Evolutionary conservation across 2,113 vertebrate species (phyloP), one percentile per base, ranked within the genome.

Genomic region (Numida meleagris): DNA sequence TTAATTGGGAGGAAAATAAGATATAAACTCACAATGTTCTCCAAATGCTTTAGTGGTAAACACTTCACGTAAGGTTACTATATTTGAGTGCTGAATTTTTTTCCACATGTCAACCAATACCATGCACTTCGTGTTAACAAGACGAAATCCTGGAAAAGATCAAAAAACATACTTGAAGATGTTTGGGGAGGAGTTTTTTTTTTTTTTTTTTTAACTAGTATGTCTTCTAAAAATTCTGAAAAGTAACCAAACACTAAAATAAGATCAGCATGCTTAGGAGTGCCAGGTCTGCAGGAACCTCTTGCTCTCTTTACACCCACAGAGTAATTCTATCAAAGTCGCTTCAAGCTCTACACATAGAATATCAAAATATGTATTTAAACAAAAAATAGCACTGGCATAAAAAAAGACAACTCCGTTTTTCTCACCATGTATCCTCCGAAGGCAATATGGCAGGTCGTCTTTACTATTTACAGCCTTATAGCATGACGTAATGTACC

Each of bases 81-180:
- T 98, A 96, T 99, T 99, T 77, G 99, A 99, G 93, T 99, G 99
- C 96, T 99, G 99, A 94, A 99, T 99, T 98, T 99, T 99, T 98
- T 99, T 99, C 99, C 99, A 99, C 98, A 99, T 99, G 96, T 99
- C 99, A 36, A 99, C 99, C 97, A 99, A 98, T 96, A 99, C 99
- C 99, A 99, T 99, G 91, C 99, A 99, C 95, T 99, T 99, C 65
- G 99, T 99, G 97, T 99, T 99, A 93, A 99, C 98, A 94, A 99
- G 98, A 97, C 99, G 99, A 97, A 99, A 99, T 96, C 99, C 99
- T 99, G 48, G 82, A 79, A 94, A 93, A 97, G 34, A 94, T 51
- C 4, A 12, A 72, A 88, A 58, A 0, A 0, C 38, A n/a, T 2
- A 11, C 25, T 45, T 78, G 62, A 85, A 96, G 66, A 36, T 13